Evolutionary conservation across 2,113 vertebrate species (phyloP), one percentile per base, ranked within the genome.

Genomic region (Cyanoderma ruficeps): DNA sequence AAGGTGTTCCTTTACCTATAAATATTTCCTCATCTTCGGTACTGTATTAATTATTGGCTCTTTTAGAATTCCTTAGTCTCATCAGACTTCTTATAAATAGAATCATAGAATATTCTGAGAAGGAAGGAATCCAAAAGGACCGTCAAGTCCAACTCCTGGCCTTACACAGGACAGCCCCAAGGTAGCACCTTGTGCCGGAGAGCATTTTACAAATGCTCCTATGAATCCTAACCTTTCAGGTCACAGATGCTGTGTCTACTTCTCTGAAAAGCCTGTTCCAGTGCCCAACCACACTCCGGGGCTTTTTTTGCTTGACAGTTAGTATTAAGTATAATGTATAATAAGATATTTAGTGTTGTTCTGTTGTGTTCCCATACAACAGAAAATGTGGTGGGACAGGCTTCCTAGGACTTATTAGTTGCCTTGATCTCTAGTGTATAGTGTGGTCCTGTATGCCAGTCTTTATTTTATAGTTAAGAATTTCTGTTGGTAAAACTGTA

Each of bases 401-500:
- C 0, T 74, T 70, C 77, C 33, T 47, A 20, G 8, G 11, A 41
- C 7, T 50, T 46, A 42, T 1, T 81, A 41, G 9, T 6, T 41
- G 5, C 10, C 3, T 53, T 52, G 23, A 52, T 55, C 27, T 63
- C 21, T 64, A 35, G 16, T 13, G 3, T 52, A 14, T 5, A 35
- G 8, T 10, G 16, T 59, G 1, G 5, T 41, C 4, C 21, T 63
- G 1, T 33, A 11, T 44, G 5, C 13, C 13, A 41, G 5, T 28
- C 19, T 37, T 87, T 19, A 5, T 86, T 89, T 37, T 12, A 31
- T 9, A 65, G 15, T 7, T 65, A 46, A 59, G 24, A n/a, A 57
- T 55, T 83, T 88, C 23, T 75, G 2, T 21, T 50, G 4, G 5
- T 65, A 64, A 46, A 89, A 15, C 9, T 56, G 3, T 31, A 83